Evolutionary conservation across 2,797 vertebrate genomes (phyloP).

Genomic region (Paguma larvata): DNA sequence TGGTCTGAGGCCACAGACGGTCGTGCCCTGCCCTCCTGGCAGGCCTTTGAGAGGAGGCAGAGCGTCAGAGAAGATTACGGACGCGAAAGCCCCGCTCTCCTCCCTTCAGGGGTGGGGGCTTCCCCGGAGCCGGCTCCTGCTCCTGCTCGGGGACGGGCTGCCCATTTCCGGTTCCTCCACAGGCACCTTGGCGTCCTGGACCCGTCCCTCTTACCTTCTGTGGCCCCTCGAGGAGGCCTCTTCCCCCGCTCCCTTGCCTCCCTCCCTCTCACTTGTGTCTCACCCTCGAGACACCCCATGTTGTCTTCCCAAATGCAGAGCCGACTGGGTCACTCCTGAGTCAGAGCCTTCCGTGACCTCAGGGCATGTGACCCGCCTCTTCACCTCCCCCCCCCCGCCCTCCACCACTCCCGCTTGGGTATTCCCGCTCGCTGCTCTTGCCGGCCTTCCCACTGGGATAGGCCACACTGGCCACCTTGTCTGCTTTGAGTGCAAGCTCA

Average conservation of each 20-base stretch:
- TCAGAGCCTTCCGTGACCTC: background rate
- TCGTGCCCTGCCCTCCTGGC: fast-evolving
- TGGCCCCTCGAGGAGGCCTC: background rate
- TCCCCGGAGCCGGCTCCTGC: background rate
- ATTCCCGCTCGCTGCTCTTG: background rate
- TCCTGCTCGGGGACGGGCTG: background rate
- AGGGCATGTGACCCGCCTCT: background rate
- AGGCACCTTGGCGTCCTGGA: fast-evolving
- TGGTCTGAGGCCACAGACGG: background rate
- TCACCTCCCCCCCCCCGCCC: background rate
- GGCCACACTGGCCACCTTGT: background rate
- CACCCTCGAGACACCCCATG: fast-evolving
- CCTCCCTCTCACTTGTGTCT: background rate
- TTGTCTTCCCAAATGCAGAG: background rate
- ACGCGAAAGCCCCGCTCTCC: background rate
- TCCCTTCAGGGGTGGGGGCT: background rate
- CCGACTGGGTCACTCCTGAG: fast-evolving
- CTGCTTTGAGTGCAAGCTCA: background rate
- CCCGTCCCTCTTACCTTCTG: background rate
- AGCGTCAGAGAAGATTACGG: background rate
- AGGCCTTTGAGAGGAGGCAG: background rate
- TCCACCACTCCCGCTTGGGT: background rate
- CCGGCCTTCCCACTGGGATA: background rate
- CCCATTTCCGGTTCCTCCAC: fast-evolving
- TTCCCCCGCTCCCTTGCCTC: background rate